Base-by-base conservation (phyloP, 2,113 vertebrate species). In the Erinaceus europaeus region DNA sequence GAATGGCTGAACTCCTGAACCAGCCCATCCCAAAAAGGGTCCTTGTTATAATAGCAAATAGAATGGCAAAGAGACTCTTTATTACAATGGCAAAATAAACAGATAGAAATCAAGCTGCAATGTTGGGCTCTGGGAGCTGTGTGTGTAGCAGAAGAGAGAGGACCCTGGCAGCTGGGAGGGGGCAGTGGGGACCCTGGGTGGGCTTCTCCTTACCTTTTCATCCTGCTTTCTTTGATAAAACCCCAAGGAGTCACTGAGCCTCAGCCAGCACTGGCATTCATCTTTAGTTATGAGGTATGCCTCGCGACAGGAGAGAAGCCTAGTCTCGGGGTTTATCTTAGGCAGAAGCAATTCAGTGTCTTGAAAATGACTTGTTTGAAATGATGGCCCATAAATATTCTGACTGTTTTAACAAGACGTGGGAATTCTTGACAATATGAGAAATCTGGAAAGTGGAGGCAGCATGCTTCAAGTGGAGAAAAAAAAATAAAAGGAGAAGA, bases 61-160 rank as follows among this genome's bases (percentile, higher is more conserved):
- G n/a, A n/a, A n/a, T n/a, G n/a, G n/a, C n/a, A n/a, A n/a, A n/a
- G n/a, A n/a, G n/a, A n/a, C 72, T 84, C 69, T 81, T 55, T 75
- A 90, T 67, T 84, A n/a, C n/a, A 89, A 91, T 82, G 84, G 78
- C 81, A 89, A 89, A 91, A 92, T 90, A 86, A 94, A 89, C 84
- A 92, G 76, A 91, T 64, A 64, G 68, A 90, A 91, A 93, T 77
- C 76, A 71, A 67, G 68, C 0, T 2, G 61, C 76, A 38, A 46
- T 46, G 9, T 13, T 5, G 1, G 15, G 72, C 61, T 72, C 75
- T 10, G 44, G 3, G 48, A 38, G 48, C 5, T 46, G n/a, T 5
- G 42, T 89, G 72, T 76, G 71, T 44, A 73, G 65, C 11, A 9
- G 59, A 27, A 23, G 36, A 46, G 44, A 67, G 89, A 29, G 42